Evolutionary conservation across 2,888 invertebrate species (phyloP).

Genomic region (Antheraea assamensis): DNA sequence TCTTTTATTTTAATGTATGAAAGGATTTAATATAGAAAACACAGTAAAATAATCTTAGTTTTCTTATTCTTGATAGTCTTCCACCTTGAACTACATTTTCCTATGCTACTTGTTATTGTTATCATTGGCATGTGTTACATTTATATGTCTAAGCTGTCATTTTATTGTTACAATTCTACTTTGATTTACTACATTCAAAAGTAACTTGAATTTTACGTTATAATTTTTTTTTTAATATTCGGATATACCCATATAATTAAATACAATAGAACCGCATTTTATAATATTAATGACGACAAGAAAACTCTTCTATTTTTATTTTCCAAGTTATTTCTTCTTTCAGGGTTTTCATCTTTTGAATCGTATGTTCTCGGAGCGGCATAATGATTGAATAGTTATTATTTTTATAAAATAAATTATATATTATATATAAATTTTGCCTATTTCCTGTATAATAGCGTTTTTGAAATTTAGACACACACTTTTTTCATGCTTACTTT

Average conservation of each 20-base stretch:
- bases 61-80: neutral
- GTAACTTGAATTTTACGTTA: neutral
- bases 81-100: neutral
- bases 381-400: neutral
- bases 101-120: neutral
- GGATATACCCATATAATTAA: neutral
- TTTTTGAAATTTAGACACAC: neutral
- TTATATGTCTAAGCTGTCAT: neutral
- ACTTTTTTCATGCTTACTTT: neutral
- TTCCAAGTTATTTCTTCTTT: neutral
- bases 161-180: neutral
- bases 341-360: neutral
- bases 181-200: neutral
- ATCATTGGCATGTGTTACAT: neutral
- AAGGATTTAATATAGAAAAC: neutral
- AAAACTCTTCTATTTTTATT: neutral
- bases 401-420: neutral
- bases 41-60: neutral
- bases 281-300: neutral
- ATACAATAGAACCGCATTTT: neutral
- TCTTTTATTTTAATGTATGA: neutral
- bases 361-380: neutral
- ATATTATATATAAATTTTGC: neutral
- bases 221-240: neutral
- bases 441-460: neutral